phyloP scores from a whole-genome alignment of 2,888 invertebrate genomes.

The Nomada hirtipes region DNA sequence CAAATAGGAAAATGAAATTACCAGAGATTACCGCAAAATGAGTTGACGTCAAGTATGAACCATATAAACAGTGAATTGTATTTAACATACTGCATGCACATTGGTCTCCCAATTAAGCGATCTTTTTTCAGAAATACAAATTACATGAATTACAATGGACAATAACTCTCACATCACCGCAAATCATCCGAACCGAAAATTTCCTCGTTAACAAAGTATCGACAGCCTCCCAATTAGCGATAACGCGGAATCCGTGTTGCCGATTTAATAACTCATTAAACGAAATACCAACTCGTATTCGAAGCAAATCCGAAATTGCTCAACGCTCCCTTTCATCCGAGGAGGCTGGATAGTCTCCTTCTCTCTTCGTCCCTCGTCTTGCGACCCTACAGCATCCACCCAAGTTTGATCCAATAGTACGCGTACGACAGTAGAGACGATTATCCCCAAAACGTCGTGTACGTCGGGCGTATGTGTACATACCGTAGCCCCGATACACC shows the following conservation, averaged over 20 bases:
- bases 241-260: neutral
- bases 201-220: conserved; percentile 10
- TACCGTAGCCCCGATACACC: conserved; percentile 32
- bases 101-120: no score
- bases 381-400: conserved; percentile 50
- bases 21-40: no score
- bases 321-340: conserved; percentile 37
- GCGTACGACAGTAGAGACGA: conserved; percentile 52
- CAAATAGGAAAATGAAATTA: no score
- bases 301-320: conserved; percentile 29
- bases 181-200: neutral
- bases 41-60: no score
- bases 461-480: conserved; percentile 15
- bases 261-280: conserved; percentile 24
- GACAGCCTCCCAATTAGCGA: conserved; percentile 5
- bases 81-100: neutral
- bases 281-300: conserved; percentile 39
- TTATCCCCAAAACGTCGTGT: conserved; percentile 58
- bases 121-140: no score
- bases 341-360: neutral
- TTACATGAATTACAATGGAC: no score
- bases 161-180: no score
- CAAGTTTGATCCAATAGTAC: conserved; percentile 60
- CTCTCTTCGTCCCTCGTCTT: conserved; percentile 28
- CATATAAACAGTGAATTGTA: neutral